phyloP scores from a whole-genome alignment of 2,797 vertebrate genomes.

The Bucorvus abyssinicus region DNA sequence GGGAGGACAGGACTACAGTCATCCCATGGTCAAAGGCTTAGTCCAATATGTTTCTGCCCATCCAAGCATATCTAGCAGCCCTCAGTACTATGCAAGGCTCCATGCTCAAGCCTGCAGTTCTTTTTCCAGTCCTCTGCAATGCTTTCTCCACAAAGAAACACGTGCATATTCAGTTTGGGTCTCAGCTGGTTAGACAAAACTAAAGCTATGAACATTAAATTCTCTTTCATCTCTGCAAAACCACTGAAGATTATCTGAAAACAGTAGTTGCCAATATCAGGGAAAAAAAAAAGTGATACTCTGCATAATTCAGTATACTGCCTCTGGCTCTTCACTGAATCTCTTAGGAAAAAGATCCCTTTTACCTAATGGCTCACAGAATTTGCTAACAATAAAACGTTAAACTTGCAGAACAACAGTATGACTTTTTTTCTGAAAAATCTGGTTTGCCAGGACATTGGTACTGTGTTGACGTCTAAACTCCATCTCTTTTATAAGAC shows the following conservation, averaged over 20 bases:
- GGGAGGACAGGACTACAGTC: not conserved
- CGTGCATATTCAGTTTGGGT: not conserved
- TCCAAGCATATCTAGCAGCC: not conserved
- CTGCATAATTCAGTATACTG: not conserved
- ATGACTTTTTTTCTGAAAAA: not conserved
- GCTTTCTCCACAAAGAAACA: not conserved
- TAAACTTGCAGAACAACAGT: not conserved
- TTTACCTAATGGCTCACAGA: not conserved
- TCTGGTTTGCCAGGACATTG: not conserved
- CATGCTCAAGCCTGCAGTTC: not conserved
- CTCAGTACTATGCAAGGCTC: not conserved
- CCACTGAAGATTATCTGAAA: not conserved
- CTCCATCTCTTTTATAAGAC: not conserved
- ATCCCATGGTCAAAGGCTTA: not conserved
- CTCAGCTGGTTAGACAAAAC: slow-evolving; percentile 38
- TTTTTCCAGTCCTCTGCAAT: not conserved
- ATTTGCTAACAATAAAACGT: not conserved
- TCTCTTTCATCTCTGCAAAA: slow-evolving; percentile 14
- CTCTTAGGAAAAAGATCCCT: not conserved
- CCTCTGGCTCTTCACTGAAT: not conserved
- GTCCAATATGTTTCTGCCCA: not conserved
- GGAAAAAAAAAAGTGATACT: not conserved
- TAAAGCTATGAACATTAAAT: slow-evolving; percentile 29
- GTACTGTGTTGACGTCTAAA: not conserved
- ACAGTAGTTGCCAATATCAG: not conserved